These are phyloP conservation scores for Tetraneura akinire DNA, from an alignment of 1,140 invertebrate genomes.

Conservation along the genomic window DNA sequence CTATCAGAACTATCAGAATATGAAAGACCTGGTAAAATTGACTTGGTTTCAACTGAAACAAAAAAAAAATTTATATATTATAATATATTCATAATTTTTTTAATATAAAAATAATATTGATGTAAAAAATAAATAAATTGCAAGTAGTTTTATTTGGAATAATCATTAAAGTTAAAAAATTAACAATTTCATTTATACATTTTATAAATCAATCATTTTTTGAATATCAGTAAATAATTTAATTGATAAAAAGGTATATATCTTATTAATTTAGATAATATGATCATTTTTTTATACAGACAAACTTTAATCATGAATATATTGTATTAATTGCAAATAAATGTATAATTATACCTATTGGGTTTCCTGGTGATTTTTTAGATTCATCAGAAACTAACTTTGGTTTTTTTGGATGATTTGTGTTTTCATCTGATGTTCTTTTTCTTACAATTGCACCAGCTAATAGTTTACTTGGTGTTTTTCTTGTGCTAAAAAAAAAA, in stretches of 20 bases:
- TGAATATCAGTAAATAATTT: background rate
- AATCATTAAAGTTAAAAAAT: background rate
- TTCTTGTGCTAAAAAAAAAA: constrained; percentile 56
- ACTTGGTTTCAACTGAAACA: constrained; percentile 12
- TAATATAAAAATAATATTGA: background rate
- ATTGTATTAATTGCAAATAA: background rate
- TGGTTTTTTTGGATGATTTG: constrained; percentile 16
- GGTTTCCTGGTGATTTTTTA: background rate
- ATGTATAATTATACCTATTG: background rate
- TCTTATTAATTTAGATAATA: background rate
- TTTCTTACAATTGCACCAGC: constrained; percentile 67
- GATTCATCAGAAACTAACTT: background rate
- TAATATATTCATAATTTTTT: background rate
- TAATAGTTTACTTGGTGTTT: constrained; percentile 64
- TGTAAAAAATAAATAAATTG: background rate
- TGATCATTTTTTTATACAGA: background rate
- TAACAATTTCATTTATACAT: background rate
- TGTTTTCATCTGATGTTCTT: constrained; percentile 51
- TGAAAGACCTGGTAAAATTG: constrained; percentile 40
- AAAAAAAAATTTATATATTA: background rate
- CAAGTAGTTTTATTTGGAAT: background rate
- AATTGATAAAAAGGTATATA: background rate
- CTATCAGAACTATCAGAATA: constrained; percentile 43
- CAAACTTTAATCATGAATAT: background rate
- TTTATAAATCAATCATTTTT: background rate